A percentile compares a stretch with the other conserved stretches of the same genome.
Conservation (phyloP, 2,888 invertebrate species). For the Plutella xylostella region DNA sequence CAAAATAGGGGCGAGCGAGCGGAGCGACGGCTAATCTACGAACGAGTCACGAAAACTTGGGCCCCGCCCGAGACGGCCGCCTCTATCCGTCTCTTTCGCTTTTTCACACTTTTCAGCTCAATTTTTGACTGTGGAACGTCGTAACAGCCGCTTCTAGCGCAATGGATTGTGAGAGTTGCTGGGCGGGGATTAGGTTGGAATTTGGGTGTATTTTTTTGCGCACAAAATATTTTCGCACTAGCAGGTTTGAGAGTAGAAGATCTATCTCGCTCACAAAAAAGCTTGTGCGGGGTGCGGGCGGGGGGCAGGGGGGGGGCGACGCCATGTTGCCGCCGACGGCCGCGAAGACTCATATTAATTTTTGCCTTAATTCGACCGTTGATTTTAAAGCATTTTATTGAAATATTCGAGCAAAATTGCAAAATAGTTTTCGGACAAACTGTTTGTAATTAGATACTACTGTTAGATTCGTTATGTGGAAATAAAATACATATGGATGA, state of each 20-base stretch:
- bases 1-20: constrained; percentile 34
- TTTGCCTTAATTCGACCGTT: constrained; percentile 56
- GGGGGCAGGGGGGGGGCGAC: constrained; percentile 27
- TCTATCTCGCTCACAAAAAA: constrained; percentile 70
- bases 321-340: constrained; percentile 65
- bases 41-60: constrained; percentile 69
- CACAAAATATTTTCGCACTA: constrained; percentile 67
- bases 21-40: constrained; percentile 58
- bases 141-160: constrained; percentile 12
- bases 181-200: constrained; percentile 1
- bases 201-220: too few relatives aligned
- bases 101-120: constrained; percentile 66
- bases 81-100: constrained; percentile 69
- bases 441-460: too few relatives aligned
- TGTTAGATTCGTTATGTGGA: too few relatives aligned
- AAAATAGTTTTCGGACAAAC: too few relatives aligned
- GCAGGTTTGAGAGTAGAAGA: constrained; percentile 56
- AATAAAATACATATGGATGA: too few relatives aligned
- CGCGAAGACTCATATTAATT: constrained; percentile 64
- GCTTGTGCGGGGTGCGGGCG: constrained; percentile 39
- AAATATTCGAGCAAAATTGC: constrained; percentile 18
- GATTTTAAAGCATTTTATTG: constrained; percentile 51
- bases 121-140: constrained; percentile 22
- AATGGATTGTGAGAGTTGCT: background rate
- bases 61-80: constrained; percentile 66